A percentile compares a stretch with the other conserved stretches of the same genome.
Evolutionary conservation across 2,113 vertebrate genomes (phyloP).

Genomic region (Camelus dromedarius): DNA sequence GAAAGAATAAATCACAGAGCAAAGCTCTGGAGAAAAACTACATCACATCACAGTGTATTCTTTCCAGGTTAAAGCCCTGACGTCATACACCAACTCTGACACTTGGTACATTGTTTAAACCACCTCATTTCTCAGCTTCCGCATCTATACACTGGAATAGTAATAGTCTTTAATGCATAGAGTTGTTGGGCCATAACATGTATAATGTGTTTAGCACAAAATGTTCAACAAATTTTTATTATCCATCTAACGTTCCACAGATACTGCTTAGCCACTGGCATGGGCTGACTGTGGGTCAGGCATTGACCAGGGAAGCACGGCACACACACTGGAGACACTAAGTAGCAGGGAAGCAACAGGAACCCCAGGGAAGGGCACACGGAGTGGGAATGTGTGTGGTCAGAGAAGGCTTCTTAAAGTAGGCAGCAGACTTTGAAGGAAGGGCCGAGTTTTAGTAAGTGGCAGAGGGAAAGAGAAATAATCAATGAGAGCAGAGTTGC

Average conservation of each 20-base stretch:
- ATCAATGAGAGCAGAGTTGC: background rate
- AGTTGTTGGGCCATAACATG: background rate
- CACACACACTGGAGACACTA: background rate
- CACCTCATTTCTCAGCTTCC: background rate
- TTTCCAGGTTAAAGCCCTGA: background rate
- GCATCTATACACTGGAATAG: background rate
- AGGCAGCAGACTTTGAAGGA: background rate
- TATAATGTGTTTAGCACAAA: background rate
- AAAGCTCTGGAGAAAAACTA: background rate
- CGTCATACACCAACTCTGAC: background rate
- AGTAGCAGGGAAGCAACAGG: background rate
- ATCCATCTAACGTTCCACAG: background rate
- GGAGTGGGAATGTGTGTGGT: background rate
- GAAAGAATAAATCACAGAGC: conserved; percentile 18
- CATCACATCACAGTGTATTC: background rate
- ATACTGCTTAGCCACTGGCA: background rate
- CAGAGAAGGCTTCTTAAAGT: background rate
- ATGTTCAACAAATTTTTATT: background rate
- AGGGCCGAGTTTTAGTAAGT: background rate
- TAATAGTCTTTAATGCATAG: background rate
- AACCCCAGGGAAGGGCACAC: background rate
- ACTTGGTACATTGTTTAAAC: background rate
- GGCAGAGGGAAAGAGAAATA: background rate
- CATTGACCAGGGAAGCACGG: background rate
- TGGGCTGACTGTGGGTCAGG: background rate